phyloP scores from a whole-genome alignment of 2,113 vertebrate species.

The Todiramphus saurophagus region DNA sequence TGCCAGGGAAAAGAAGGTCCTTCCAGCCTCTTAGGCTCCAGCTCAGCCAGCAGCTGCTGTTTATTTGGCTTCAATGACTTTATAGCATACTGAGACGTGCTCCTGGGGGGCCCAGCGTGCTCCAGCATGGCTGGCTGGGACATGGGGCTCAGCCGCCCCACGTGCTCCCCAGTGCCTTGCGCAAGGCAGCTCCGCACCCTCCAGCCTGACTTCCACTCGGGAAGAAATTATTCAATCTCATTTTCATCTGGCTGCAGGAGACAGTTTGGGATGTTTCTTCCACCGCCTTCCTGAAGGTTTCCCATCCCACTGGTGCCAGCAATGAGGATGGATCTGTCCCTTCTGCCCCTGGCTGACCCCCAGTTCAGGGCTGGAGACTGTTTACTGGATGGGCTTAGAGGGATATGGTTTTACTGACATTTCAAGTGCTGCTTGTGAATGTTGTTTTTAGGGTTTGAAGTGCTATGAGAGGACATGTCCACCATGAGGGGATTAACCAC shows the following conservation, averaged over 20 bases:
- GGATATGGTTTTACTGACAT: background rate
- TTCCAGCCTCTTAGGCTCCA: background rate
- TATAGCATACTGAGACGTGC: background rate
- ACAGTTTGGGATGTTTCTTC: background rate
- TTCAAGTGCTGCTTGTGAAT: background rate
- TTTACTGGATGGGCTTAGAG: background rate
- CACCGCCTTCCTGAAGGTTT: background rate
- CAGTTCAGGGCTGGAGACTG: background rate
- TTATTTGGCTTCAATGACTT: background rate
- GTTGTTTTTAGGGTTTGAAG: background rate
- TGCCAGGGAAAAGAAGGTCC: background rate
- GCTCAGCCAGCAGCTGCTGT: background rate
- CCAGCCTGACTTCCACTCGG: background rate
- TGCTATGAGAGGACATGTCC: background rate
- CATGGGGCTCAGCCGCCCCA: background rate
- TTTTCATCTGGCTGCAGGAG: background rate
- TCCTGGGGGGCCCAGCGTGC: background rate
- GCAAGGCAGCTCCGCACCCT: background rate
- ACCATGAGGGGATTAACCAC: background rate
- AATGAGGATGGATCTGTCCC: accelerated
- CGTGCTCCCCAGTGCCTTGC: background rate
- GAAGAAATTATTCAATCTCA: background rate
- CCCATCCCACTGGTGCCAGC: background rate
- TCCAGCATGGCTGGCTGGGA: background rate
- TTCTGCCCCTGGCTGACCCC: background rate